A percentile compares a stretch with the other conserved stretches of the same genome.
These are phyloP conservation scores for Drosophila birchii DNA, from an alignment of 2,888 invertebrate genomes.

Conservation along the genomic window DNA sequence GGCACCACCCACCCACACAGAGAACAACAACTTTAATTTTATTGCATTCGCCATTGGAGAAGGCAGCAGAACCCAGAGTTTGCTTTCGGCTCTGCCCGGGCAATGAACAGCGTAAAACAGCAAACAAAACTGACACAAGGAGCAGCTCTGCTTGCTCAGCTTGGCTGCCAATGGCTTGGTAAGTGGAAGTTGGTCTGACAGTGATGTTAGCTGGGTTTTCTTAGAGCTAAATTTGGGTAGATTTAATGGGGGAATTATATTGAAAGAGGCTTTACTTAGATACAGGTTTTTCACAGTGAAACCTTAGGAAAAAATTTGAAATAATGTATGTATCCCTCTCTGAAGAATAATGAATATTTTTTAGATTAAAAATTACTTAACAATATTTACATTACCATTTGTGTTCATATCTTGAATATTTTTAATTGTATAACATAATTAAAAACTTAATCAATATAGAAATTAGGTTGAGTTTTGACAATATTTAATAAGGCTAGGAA, in stretches of 20 bases:
- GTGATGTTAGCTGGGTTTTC: not conserved
- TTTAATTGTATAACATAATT: too few species aligned
- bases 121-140: conserved; percentile 33
- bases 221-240: not conserved
- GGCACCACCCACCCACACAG: not conserved
- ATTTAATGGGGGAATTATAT: not conserved
- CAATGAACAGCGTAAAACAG: conserved; percentile 23
- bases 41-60: conserved; percentile 56
- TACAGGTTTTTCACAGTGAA: too few species aligned
- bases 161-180: conserved; percentile 38
- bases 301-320: too few species aligned
- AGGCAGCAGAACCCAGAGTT: conserved; percentile 19
- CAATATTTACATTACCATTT: not conserved
- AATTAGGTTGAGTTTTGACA: too few species aligned
- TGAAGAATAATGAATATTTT: not conserved
- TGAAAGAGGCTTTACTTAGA: too few species aligned
- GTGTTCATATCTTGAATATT: too few species aligned
- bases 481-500: too few species aligned
- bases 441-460: too few species aligned
- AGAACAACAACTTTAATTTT: conserved; percentile 62
- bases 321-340: not conserved
- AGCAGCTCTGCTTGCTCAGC: conserved; percentile 35
- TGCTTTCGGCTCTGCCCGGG: conserved; percentile 7
- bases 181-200: conserved; percentile 30
- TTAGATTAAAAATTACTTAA: not conserved